Evolutionary conservation across 1,140 invertebrate genomes (phyloP).

Genomic region (Paraescarpia echinospica): DNA sequence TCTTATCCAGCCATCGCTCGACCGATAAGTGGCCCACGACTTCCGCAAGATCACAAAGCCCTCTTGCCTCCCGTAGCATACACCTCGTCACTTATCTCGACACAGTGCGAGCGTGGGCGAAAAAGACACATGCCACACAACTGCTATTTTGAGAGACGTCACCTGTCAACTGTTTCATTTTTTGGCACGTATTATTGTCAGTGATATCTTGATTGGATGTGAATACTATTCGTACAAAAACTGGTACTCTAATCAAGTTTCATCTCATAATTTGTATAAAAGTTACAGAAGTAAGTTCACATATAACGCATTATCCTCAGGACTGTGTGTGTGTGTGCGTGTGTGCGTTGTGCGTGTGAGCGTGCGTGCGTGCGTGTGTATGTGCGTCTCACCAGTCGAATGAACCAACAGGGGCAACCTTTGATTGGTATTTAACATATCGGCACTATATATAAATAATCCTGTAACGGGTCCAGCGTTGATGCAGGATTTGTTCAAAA

Average conservation of each 20-base stretch:
- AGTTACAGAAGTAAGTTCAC: too few species aligned
- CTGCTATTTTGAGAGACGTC: not conserved
- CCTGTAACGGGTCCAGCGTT: not conserved
- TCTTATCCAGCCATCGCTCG: not conserved
- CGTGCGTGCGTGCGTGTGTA: not conserved
- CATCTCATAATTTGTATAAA: too few species aligned
- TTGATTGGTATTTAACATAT: not conserved
- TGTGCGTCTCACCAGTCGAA: not conserved
- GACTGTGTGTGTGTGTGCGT: too few species aligned
- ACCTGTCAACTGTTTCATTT: not conserved
- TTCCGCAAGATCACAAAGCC: not conserved
- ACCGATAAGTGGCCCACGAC: not conserved
- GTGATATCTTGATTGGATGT: too few species aligned
- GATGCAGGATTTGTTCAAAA: not conserved
- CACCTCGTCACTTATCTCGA: not conserved
- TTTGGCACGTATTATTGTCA: too few species aligned
- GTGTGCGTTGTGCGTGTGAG: too few species aligned
- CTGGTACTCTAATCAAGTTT: too few species aligned
- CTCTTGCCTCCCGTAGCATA: not conserved
- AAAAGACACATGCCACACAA: not conserved
- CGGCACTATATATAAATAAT: not conserved
- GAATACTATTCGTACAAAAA: too few species aligned
- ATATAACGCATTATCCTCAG: too few species aligned
- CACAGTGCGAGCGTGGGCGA: not conserved
- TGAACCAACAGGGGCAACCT: not conserved